phyloP scores from a whole-genome alignment of 2,113 vertebrate genomes.

The Crotalus viridis region DNA sequence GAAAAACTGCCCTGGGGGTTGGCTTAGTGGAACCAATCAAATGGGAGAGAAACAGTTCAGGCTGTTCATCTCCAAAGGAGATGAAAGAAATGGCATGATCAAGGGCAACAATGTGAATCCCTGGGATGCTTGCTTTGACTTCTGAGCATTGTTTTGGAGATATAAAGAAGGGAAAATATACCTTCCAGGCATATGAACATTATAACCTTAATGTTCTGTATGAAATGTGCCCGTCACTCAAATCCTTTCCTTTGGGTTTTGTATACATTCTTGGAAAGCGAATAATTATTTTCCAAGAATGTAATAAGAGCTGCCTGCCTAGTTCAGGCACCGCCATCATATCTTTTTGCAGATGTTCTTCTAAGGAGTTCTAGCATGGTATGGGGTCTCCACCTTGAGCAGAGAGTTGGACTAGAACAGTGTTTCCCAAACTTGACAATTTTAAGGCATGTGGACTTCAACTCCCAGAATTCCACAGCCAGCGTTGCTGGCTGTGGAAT shows the following conservation, averaged over 20 bases:
- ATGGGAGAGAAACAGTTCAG: neutral
- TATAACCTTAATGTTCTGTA: neutral
- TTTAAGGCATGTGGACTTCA: too few species aligned
- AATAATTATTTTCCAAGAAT: neutral
- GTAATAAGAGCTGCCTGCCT: neutral
- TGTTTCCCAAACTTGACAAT: too few species aligned
- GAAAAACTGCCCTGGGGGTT: constrained; percentile 29
- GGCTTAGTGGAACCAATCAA: neutral
- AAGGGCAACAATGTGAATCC: neutral
- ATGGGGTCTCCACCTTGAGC: neutral
- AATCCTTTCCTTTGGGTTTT: neutral
- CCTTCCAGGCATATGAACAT: neutral
- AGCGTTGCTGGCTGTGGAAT: too few species aligned
- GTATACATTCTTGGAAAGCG: neutral
- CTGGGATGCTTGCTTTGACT: neutral
- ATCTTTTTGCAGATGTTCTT: neutral
- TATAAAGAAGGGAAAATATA: neutral
- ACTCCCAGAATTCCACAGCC: too few species aligned
- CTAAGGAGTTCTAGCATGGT: neutral
- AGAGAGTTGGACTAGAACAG: neutral
- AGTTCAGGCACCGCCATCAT: too few species aligned
- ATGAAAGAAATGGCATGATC: constrained; percentile 13
- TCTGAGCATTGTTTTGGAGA: fast-evolving
- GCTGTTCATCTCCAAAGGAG: neutral
- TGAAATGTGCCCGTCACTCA: constrained; percentile 5